Evolutionary conservation across 2,797 vertebrate genomes (phyloP), one percentile per base, ranked within the genome.

Genomic region (Gadopsis marmoratus): DNA sequence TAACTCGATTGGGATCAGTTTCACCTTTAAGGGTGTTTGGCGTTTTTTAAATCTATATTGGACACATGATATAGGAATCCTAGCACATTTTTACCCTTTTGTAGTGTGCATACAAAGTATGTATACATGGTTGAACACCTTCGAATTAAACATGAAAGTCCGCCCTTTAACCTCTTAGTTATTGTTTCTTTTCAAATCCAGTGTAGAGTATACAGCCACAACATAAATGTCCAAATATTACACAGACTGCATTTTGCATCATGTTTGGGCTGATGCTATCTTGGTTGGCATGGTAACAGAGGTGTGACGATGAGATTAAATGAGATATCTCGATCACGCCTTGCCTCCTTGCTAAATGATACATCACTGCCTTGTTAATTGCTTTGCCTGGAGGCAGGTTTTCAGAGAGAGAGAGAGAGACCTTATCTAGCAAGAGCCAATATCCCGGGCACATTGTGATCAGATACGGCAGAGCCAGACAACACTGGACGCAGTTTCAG

Each of bases 391-490:
- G 6, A 79, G 58, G 50, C 70, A 58, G 35, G 53, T 54, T 68
- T 59, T n/a, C 12, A 43, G 29, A 51, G 39, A 26, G 26, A 26
- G 26, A 43, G 53, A 51, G n/a, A 51, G n/a, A 55, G 19, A 71
- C 41, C 1, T 64, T 71, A 71, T 72, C 64, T 51, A 17, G 59
- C 26, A 14, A 11, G 68, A 70, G 43, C 79, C 11, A 43, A 63
- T 60, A 69, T 59, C 58, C n/a, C 0, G 31, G 63, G 43, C 68
- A 10, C 76, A 81, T 81, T 79, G 50, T 39, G 23, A 88, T 88
- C 77, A 78, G 88, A 89, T 88, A 84, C 83, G 56, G 7, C 60
- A n/a, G 54, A 31, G 33, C 16, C 45, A 74, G 75, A 87, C 76
- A 67, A 60, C 53, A 64, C 33, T 67, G 31, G 59, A 33, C 11